Conservation (phyloP, 2,888 invertebrate species). For the Leptarthrus brevirostris region DNA sequence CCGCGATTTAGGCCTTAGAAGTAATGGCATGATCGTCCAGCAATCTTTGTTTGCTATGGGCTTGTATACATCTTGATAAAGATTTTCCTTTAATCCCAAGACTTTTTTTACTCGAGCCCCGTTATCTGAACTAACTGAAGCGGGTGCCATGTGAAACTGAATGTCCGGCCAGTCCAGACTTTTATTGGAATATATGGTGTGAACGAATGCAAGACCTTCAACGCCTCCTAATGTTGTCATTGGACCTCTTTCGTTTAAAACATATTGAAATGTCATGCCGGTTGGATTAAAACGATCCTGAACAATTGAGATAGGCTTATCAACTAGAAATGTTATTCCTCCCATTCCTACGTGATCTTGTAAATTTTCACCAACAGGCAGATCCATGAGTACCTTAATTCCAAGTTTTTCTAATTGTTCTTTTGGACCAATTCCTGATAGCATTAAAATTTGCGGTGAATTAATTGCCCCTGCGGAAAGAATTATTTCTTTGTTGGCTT, state of each 20-base stretch:
- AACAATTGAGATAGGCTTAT: conserved; percentile 85
- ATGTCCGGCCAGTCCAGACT: conserved; percentile 87
- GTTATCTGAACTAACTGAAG: conserved; percentile 84
- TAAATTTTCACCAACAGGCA: conserved; percentile 83
- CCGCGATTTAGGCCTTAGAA: conserved; percentile 81
- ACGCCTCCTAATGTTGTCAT: conserved; percentile 90
- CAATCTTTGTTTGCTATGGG: conserved; percentile 79
- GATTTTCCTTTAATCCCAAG: conserved; percentile 80
- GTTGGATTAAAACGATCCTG: conserved; percentile 83
- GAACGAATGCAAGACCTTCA: conserved; percentile 88
- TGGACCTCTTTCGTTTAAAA: conserved; percentile 81
- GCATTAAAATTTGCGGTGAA: conserved; percentile 90
- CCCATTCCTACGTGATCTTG: conserved; percentile 92
- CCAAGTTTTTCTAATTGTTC: conserved; percentile 77
- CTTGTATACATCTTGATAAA: conserved; percentile 82
- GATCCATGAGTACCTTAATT: conserved; percentile 79
- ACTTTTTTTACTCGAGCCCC: conserved; percentile 81
- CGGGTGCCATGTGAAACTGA: conserved; percentile 93
- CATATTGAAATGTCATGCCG: conserved; percentile 83
- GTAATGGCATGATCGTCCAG: conserved; percentile 88
- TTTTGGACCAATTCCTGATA: conserved; percentile 85
- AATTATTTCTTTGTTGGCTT: conserved; percentile 85
- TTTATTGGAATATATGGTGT: conserved; percentile 83
- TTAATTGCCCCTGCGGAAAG: conserved; percentile 92
- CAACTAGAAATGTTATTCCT: conserved; percentile 73